Conservation (phyloP, 2,888 invertebrate genomes). For the Xestia ashworthii region DNA sequence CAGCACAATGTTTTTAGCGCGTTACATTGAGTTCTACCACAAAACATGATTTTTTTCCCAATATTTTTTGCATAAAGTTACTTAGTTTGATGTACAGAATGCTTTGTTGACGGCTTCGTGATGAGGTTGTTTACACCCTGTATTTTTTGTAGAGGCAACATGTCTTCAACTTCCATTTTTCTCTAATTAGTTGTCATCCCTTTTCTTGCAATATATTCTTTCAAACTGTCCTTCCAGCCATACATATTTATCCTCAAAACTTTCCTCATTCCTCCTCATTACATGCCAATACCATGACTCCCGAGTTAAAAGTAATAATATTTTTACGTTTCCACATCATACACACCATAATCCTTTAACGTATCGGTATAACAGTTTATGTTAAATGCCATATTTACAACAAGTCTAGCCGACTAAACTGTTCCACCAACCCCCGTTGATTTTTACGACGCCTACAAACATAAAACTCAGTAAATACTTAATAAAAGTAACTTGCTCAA, state of each 20-base stretch:
- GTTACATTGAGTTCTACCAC: too few species aligned
- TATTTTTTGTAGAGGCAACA: background rate
- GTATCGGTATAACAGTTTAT: conserved; percentile 5
- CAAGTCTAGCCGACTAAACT: conserved; percentile 48
- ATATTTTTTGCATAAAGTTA: too few species aligned
- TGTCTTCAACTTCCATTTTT: background rate
- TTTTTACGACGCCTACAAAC: conserved; percentile 51
- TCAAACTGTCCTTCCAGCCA: background rate
- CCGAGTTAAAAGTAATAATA: background rate
- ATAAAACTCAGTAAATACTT: conserved; percentile 60
- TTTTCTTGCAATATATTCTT: background rate
- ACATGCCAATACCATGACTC: background rate
- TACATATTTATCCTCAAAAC: background rate
- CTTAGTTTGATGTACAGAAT: too few species aligned
- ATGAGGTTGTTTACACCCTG: too few species aligned
- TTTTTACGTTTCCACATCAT: background rate
- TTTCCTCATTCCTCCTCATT: background rate
- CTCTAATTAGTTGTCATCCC: background rate
- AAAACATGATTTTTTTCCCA: too few species aligned
- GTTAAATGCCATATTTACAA: conserved; percentile 37
- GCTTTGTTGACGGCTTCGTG: too few species aligned
- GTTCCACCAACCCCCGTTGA: conserved; percentile 52
- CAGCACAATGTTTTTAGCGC: too few species aligned
- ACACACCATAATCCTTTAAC: conserved; percentile 23
- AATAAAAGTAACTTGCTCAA: conserved; percentile 54